Conservation (phyloP, 2,113 vertebrate genomes). For the Mastomys coucha region DNA sequence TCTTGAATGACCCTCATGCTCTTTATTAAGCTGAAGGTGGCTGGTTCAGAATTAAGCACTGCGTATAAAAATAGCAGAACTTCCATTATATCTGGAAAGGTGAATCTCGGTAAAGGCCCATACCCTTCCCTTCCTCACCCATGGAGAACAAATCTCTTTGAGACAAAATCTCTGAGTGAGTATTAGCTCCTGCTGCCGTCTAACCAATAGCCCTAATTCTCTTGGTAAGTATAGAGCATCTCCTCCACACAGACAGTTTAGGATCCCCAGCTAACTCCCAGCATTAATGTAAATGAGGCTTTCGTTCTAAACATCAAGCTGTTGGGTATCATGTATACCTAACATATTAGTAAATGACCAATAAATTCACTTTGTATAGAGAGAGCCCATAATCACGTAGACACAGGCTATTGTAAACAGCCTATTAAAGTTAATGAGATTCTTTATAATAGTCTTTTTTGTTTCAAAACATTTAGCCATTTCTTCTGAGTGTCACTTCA, state of each 20-base stretch:
- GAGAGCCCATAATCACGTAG: background rate
- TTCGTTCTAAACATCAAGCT: slow-evolving; percentile 35
- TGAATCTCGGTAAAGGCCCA: background rate
- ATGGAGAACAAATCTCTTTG: background rate
- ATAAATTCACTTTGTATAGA: background rate
- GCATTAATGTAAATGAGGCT: background rate
- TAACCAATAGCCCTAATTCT: background rate
- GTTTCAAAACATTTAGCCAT: slow-evolving; percentile 36
- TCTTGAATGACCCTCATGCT: background rate
- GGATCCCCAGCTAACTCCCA: background rate
- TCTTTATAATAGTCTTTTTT: slow-evolving; percentile 47
- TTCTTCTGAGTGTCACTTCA: slow-evolving; percentile 39
- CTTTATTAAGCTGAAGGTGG: background rate
- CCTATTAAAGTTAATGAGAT: slow-evolving; percentile 28
- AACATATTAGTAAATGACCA: slow-evolving; percentile 16
- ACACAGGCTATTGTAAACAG: background rate
- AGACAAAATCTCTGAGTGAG: background rate
- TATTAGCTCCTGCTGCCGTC: background rate
- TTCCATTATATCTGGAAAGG: background rate
- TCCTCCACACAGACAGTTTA: background rate
- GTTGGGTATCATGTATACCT: background rate
- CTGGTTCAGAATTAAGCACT: background rate
- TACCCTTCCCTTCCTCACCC: background rate
- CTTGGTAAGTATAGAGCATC: background rate
- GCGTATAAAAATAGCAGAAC: background rate